phyloP scores from a whole-genome alignment of 2,113 vertebrate species.

The Syngnathus typhle region DNA sequence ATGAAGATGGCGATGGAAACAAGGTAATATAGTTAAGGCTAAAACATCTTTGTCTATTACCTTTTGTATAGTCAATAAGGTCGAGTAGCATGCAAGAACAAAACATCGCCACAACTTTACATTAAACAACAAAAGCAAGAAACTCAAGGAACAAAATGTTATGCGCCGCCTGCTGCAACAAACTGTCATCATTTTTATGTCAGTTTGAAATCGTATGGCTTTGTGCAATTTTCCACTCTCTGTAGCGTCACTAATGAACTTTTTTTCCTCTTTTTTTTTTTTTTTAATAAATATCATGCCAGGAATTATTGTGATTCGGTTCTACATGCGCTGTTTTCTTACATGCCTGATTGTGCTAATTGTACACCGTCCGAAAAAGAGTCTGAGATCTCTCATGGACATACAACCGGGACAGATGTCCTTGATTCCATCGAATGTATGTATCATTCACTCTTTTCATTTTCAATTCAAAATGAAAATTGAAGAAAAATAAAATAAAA shows the following conservation, averaged over 20 bases:
- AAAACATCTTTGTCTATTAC: conserved; percentile 74
- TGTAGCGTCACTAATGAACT: conserved; percentile 55
- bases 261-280: conserved; percentile 67
- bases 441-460: not conserved
- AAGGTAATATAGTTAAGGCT: conserved; percentile 85
- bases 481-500: not conserved
- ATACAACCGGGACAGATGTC: conserved; percentile 62
- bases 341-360: conserved; percentile 81
- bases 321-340: conserved; percentile 86
- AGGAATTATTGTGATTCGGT: conserved; percentile 73
- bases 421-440: conserved; percentile 41
- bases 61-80: conserved; percentile 73
- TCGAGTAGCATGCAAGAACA: conserved; percentile 82
- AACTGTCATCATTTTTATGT: conserved; percentile 53
- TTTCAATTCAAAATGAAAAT: not conserved
- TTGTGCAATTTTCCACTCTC: conserved; percentile 61
- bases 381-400: conserved; percentile 65
- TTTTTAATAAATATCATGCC: conserved; percentile 83
- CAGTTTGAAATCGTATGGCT: conserved; percentile 64
- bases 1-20: conserved; percentile 74
- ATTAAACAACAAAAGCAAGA: conserved; percentile 70
- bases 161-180: conserved; percentile 57
- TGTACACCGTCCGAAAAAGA: conserved; percentile 66
- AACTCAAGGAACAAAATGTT: conserved; percentile 61
- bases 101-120: conserved; percentile 74